These are phyloP conservation scores for Rhamnusium bicolor DNA, from an alignment of 2,888 invertebrate genomes.

Conservation along the genomic window DNA sequence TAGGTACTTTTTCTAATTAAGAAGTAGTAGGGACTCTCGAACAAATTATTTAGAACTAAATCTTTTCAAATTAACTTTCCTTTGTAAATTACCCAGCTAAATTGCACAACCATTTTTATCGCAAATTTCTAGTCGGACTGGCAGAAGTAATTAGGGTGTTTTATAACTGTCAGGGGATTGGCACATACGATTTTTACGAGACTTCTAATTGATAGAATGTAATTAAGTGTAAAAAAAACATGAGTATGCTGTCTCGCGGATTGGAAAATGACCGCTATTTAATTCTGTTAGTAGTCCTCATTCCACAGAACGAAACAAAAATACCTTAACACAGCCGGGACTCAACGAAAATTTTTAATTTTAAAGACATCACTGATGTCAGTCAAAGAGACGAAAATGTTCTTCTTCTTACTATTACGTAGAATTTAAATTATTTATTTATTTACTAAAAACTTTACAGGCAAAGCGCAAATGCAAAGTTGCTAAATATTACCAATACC, in stretches of 20 bases:
- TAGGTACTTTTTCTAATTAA: conserved; percentile 40
- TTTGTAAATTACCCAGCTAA: conserved; percentile 27
- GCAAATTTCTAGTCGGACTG: conserved; percentile 5
- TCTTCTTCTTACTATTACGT: too few species aligned
- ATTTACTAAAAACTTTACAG: too few species aligned
- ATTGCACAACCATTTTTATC: conserved; percentile 13
- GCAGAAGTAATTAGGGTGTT: conserved; percentile 11
- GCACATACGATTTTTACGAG: conserved; percentile 9
- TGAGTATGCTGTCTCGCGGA: background rate
- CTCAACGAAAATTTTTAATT: too few species aligned
- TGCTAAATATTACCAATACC: too few species aligned
- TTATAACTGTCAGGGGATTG: conserved; percentile 25
- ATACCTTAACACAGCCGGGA: too few species aligned
- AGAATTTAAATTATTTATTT: too few species aligned
- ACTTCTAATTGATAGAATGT: background rate
- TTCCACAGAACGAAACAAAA: too few species aligned
- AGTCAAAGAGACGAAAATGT: too few species aligned
- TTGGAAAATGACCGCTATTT: background rate
- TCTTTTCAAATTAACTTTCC: conserved; percentile 31
- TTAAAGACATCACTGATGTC: too few species aligned
- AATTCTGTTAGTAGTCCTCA: too few species aligned
- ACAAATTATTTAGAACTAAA: conserved; percentile 38
- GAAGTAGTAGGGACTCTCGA: conserved; percentile 23
- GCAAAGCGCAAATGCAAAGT: too few species aligned
- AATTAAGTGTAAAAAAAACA: background rate